Evolutionary conservation across 2,797 vertebrate species (phyloP), one percentile per base, ranked within the genome.

Genomic region (Myotis vivesi): DNA sequence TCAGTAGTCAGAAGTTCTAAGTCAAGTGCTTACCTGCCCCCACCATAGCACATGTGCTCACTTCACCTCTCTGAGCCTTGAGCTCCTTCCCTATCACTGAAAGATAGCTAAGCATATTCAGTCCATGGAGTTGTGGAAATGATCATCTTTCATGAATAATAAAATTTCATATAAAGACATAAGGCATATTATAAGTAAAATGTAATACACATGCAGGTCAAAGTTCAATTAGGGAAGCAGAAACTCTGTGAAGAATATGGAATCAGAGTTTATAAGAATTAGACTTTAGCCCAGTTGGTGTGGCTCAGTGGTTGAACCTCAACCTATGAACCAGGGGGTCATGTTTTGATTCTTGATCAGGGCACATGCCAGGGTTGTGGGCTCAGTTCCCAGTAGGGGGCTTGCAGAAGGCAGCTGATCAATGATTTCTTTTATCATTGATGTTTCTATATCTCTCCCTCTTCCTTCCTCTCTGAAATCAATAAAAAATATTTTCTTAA

Each of bases 21-120:
- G 44, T 30, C n/a, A 55, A 49, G 46, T 2, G n/a, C 38, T 33
- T 4, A 19, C 19, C 13, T 44, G 51, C 28, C 41, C 33, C 28
- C 30, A 23, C 17, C 33, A 33, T 1, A 3, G 22, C 46, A 8
- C 49, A 3, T 6, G 0, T 7, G 1, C 3, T 57, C 8, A 0
- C 20, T 4, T 72, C 49, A 49, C 0, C 16, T 72, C 68, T 55
- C 69, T 85, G 20, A 57, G 38, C 10, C 33, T 49, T n/a, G 20
- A 4, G 1, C 11, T 46, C 38, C n/a, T 36, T 33, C 28, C 12
- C 5, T 62, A 20, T 57, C 9, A 49, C 33, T 28, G 5, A 49
- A 55, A 79, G 8, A 19, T 11, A 49, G 9, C 17, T 49, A 73
- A 73, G 25, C 30, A 77, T 44, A 19, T 17, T 44, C 20, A 46